Conservation (phyloP, 2,113 vertebrate species). For the Dunckerocampus dactyliophorus region DNA sequence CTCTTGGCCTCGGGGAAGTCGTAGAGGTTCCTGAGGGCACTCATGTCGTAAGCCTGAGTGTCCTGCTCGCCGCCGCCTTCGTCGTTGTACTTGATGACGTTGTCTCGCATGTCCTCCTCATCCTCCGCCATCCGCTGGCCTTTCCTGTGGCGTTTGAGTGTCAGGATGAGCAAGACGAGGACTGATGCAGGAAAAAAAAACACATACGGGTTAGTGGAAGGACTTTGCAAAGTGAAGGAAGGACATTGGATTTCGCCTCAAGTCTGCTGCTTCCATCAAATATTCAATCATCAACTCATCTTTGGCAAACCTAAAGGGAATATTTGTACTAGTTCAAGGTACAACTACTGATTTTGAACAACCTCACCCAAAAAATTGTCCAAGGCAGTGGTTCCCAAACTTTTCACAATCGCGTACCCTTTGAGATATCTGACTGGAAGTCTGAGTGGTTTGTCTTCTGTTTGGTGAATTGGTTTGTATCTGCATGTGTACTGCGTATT, state of each 20-base stretch:
- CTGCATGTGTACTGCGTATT: too few species aligned
- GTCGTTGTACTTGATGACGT: slow-evolving; percentile 99
- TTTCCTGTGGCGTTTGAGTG: slow-evolving; percentile 92
- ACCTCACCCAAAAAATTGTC: too few species aligned
- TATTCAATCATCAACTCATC: background rate
- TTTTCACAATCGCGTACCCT: too few species aligned
- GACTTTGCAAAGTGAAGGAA: background rate
- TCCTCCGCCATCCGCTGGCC: slow-evolving; percentile 88
- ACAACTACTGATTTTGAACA: background rate
- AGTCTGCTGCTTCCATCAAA: background rate
- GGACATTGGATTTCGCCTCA: background rate
- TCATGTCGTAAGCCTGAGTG: slow-evolving; percentile 98
- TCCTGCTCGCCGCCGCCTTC: slow-evolving; percentile 98
- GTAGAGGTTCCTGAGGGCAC: slow-evolving; percentile 91
- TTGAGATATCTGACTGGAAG: too few species aligned
- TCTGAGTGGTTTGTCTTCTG: too few species aligned
- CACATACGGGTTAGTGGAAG: background rate
- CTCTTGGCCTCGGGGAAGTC: slow-evolving; percentile 90
- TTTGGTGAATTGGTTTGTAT: too few species aligned
- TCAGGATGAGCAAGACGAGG: slow-evolving; percentile 91
- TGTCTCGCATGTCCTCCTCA: slow-evolving; percentile 98
- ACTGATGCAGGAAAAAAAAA: slow-evolving; percentile 67
- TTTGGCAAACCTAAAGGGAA: background rate
- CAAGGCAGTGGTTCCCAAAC: too few species aligned
- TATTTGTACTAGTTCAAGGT: background rate